phyloP scores from a whole-genome alignment of 2,113 vertebrate genomes.

The Oophaga pumilio region DNA sequence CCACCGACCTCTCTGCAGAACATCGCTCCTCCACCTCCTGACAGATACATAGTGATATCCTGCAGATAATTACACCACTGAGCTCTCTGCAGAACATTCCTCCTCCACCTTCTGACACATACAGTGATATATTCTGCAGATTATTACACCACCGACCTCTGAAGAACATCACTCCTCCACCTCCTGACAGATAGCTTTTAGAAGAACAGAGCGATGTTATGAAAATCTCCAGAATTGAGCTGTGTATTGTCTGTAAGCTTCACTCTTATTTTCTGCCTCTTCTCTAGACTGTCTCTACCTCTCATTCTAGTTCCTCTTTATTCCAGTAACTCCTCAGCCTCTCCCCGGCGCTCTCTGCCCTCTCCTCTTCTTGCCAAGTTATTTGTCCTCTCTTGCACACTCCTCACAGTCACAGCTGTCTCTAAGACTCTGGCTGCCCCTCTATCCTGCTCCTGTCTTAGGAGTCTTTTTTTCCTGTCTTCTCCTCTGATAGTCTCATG shows the following conservation, averaged over 20 bases:
- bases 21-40: background rate
- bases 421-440: background rate
- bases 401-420: background rate
- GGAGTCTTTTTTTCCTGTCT: too few relatives aligned
- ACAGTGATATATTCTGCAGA: background rate
- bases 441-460: too few relatives aligned
- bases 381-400: background rate
- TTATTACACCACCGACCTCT: background rate
- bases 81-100: background rate
- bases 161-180: background rate
- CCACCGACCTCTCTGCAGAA: background rate
- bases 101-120: background rate
- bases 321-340: slow-evolving; percentile 6
- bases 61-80: background rate
- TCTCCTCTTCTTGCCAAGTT: background rate
- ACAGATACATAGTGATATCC: background rate
- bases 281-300: background rate
- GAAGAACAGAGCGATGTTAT: background rate
- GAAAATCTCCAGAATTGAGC: background rate
- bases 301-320: background rate
- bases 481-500: too few relatives aligned
- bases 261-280: background rate
- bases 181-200: background rate
- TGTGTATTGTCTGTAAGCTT: background rate
- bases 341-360: background rate